A percentile compares a stretch with the other conserved stretches of the same genome.
Evolutionary conservation across 2,113 vertebrate genomes (phyloP).

Genomic region (Ciconia boyciana): DNA sequence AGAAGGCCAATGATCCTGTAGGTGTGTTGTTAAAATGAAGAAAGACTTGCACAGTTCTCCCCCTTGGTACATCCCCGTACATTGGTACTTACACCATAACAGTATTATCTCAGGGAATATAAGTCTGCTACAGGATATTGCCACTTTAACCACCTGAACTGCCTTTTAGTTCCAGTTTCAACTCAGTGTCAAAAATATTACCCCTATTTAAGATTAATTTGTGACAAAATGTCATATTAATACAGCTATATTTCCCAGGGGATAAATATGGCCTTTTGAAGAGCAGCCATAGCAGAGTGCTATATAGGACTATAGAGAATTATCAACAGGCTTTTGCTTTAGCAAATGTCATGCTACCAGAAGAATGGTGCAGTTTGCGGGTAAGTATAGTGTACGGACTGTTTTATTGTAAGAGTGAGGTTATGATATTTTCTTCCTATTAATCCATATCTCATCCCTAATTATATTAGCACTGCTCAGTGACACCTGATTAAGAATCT

Average conservation of each 20-base stretch:
- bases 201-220: slow-evolving; percentile 59
- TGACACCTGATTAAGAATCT: slow-evolving; percentile 47
- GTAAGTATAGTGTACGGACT: not conserved
- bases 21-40: slow-evolving; percentile 48
- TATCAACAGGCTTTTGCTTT: slow-evolving; percentile 40
- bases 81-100: slow-evolving; percentile 40
- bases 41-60: not conserved
- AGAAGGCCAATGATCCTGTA: not conserved
- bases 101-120: slow-evolving; percentile 42
- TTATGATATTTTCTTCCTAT: slow-evolving; percentile 52
- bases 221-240: slow-evolving; percentile 67
- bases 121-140: slow-evolving; percentile 50
- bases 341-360: slow-evolving; percentile 52
- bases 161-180: slow-evolving; percentile 54
- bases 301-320: slow-evolving; percentile 59
- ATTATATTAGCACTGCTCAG: slow-evolving; percentile 39
- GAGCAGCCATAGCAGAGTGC: slow-evolving; percentile 12
- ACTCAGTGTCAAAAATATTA: slow-evolving; percentile 51
- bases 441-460: slow-evolving; percentile 66
- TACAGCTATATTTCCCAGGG: slow-evolving; percentile 63
- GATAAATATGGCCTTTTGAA: slow-evolving; percentile 62
- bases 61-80: not conserved
- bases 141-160: slow-evolving; percentile 50
- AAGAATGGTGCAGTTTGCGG: slow-evolving; percentile 16
- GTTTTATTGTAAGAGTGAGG: slow-evolving; percentile 13